Percentiles rank a stretch among this genome's conserved stretches.
Evolutionary conservation across 1,140 invertebrate genomes (phyloP).

Genomic region (Trypoxylus dichotomus): DNA sequence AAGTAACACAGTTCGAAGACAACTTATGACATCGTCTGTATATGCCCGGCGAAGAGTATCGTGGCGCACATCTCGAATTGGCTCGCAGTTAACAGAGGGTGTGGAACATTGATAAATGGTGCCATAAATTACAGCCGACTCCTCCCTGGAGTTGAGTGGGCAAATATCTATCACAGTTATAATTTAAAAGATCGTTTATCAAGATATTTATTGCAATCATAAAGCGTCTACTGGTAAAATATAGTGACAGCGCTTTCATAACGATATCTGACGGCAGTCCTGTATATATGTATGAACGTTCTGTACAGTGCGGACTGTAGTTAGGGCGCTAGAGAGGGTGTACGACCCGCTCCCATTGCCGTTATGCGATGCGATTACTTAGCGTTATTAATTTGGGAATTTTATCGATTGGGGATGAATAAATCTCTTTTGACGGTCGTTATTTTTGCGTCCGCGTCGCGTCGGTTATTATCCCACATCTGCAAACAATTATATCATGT

Average conservation of each 20-base stretch:
- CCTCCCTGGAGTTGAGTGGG: slow-evolving; percentile 53
- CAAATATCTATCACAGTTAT: slow-evolving; percentile 55
- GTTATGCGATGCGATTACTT: slow-evolving; percentile 3
- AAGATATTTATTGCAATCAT: slow-evolving; percentile 54
- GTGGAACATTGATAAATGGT: slow-evolving; percentile 55
- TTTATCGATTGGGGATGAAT: slow-evolving; percentile 10
- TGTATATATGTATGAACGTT: slow-evolving; percentile 19
- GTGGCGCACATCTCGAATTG: slow-evolving; percentile 53
- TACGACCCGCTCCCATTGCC: slow-evolving; percentile 25
- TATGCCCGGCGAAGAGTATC: slow-evolving; percentile 39
- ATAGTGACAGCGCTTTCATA: slow-evolving; percentile 47
- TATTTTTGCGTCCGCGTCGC: background rate
- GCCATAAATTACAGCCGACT: slow-evolving; percentile 51
- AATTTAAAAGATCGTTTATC: slow-evolving; percentile 55
- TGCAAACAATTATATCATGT: background rate
- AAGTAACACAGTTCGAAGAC: slow-evolving; percentile 11
- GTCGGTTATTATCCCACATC: slow-evolving; percentile 1
- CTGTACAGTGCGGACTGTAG: slow-evolving; percentile 26
- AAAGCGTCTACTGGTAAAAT: slow-evolving; percentile 47
- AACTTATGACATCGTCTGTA: slow-evolving; percentile 1
- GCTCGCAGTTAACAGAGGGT: slow-evolving; percentile 55
- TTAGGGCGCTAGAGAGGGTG: background rate
- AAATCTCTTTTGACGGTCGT: background rate
- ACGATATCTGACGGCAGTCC: slow-evolving; percentile 39
- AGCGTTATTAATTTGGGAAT: slow-evolving; percentile 17